Conservation (phyloP, 1,140 invertebrate species). For the Dinoponera quadriceps region DNA sequence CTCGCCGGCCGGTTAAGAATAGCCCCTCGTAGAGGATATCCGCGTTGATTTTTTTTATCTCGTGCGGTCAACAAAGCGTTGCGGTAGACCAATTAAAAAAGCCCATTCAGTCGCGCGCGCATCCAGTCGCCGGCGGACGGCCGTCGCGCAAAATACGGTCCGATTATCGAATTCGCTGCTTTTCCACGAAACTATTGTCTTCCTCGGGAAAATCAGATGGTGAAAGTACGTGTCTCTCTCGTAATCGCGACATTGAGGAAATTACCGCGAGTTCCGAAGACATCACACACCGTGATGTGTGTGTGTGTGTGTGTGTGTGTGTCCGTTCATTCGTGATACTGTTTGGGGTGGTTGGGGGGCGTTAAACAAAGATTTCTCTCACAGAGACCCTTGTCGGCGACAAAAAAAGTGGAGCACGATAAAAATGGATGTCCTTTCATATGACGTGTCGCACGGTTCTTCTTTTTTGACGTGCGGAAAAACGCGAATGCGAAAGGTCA, state of each 20-base stretch:
- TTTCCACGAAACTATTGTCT: background rate
- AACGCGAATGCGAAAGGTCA: conserved; percentile 24
- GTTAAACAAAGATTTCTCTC: conserved; percentile 30
- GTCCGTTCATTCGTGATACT: background rate
- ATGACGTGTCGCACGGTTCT: background rate
- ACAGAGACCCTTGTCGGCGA: background rate
- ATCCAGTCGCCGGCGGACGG: conserved; percentile 7
- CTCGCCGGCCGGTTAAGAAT: background rate
- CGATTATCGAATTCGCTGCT: background rate
- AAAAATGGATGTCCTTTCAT: conserved; percentile 44
- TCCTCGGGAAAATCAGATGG: no score
- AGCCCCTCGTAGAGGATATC: conserved; percentile 42
- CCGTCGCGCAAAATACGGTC: background rate
- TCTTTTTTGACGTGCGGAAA: background rate
- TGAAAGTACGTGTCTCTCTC: background rate
- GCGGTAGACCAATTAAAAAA: conserved; percentile 33
- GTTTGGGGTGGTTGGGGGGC: background rate
- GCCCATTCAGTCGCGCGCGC: background rate
- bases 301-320: no score
- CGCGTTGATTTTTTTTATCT: conserved; percentile 47
- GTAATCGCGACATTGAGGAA: background rate
- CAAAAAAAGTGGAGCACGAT: conserved; percentile 41
- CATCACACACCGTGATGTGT: no score
- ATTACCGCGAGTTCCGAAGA: background rate
- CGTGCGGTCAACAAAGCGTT: background rate